Evolutionary conservation across 2,797 vertebrate species (phyloP).

Genomic region (Ispidina picta): DNA sequence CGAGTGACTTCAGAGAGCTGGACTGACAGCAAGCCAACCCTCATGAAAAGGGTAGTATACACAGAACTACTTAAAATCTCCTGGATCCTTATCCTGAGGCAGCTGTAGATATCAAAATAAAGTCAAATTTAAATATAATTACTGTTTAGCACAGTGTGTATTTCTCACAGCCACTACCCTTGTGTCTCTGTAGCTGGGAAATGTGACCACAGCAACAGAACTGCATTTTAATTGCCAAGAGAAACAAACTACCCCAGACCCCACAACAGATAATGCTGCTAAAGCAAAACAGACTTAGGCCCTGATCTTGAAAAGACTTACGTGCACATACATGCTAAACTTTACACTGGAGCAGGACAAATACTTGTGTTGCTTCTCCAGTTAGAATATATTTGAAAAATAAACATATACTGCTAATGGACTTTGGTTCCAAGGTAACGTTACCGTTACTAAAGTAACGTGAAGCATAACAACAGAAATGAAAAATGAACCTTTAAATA

Average conservation of each 20-base stretch:
- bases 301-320: neutral
- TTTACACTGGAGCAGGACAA: neutral
- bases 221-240: neutral
- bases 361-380: neutral
- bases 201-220: neutral
- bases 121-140: slow-evolving; percentile 15
- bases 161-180: neutral
- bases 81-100: neutral
- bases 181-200: neutral
- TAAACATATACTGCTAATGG: neutral
- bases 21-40: neutral
- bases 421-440: neutral
- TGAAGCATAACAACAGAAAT: neutral
- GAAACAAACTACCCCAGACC: neutral
- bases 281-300: neutral
- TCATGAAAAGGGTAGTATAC: neutral
- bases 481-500: neutral
- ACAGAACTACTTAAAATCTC: neutral
- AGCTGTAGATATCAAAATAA: slow-evolving; percentile 20
- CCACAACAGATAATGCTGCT: neutral
- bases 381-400: neutral
- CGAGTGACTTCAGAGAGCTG: neutral
- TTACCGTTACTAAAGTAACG: neutral
- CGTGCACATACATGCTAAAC: neutral
- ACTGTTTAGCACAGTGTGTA: neutral